A percentile compares a stretch with the other conserved stretches of the same genome.
Evolutionary conservation across 2,888 invertebrate genomes (phyloP).

Genomic region (Trachelus iudaicus): DNA sequence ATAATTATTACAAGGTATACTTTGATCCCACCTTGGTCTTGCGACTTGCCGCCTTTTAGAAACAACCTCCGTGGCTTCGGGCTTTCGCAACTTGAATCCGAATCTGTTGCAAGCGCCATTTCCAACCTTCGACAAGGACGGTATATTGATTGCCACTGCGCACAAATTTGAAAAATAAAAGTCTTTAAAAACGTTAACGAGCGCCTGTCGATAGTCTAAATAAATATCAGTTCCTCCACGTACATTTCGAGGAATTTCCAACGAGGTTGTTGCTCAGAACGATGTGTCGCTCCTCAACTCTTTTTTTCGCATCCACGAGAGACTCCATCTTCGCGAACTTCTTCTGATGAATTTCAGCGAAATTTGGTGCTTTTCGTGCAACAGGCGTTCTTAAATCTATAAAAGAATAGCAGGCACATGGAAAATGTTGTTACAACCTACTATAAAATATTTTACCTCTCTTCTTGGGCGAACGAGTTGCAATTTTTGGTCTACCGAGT

Average conservation of each 20-base stretch:
- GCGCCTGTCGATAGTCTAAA: not conserved
- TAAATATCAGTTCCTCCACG: not conserved
- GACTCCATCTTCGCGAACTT: conserved; percentile 78
- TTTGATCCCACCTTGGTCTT: conserved; percentile 22
- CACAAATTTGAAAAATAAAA: not conserved
- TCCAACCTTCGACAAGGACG: not conserved
- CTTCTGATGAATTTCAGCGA: conserved; percentile 75
- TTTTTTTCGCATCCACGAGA: conserved; percentile 67
- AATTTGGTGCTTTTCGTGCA: conserved; percentile 75
- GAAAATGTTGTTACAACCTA: not conserved
- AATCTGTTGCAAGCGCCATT: conserved; percentile 64
- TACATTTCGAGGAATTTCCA: not conserved
- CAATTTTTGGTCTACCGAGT: conserved; percentile 62
- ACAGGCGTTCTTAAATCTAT: conserved; percentile 40
- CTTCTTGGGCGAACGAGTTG: conserved; percentile 31
- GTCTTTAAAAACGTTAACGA: not conserved
- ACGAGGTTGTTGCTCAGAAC: conserved; percentile 22
- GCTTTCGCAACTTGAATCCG: conserved; percentile 68
- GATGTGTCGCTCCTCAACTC: conserved; percentile 45
- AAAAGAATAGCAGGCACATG: conserved; percentile 10
- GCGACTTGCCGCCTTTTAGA: conserved; percentile 27
- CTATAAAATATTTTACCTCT: conserved; percentile 26
- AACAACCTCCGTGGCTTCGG: conserved; percentile 46
- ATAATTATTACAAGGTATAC: not conserved
- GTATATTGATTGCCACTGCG: not conserved